Base-by-base conservation (phyloP, 2,888 invertebrate species). In the Dryobotodes eremita region DNA sequence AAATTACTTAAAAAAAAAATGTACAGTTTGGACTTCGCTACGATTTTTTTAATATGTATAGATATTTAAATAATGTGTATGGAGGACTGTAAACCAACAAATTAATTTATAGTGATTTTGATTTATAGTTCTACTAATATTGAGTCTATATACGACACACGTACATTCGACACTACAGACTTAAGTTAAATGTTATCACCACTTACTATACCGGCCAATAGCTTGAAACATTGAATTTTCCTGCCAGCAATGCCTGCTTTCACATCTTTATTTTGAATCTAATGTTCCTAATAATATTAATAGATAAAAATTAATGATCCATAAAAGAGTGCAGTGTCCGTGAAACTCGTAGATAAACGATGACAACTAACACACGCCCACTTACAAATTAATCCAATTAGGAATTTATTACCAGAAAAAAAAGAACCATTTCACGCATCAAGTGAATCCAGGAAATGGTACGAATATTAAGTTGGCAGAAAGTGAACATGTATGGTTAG, bases 401-500 rank as follows among this genome's bases (percentile, higher is more conserved):
- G 48, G 17, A 75, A 79, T 71, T 59, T 42, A 68, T 75, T 61
- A 26, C 31, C 8, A 61, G 2, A 71, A 57, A 75, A 78, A 73
- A 75, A 78, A 82, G n/a, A 82, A 50, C 70, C 42, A 85, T 86
- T 90, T 88, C 82, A 89, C 81, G 89, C 89, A 85, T 87, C 82
- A 75, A 65, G 65, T 82, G 61, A 64, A 82, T 82, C 68, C 78
- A 89, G 91, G 89, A 91, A 91, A 89, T 68, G 64, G 70, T 77
- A 31, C 57, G 88, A 87, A 88, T 84, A 88, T 86, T 88, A 83
- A 88, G 78, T 81, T 74, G 68, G 68, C 81, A 85, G 86, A 89
- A 91, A 90, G 88, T 84, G 84, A 87, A 89, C 80, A 79, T 71
- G 84, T 84, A 83, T 80, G 83, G 74, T 85, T 86, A 82, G 84